phyloP scores from a whole-genome alignment of 1,140 invertebrate species.

The Odontomachus brunneus region DNA sequence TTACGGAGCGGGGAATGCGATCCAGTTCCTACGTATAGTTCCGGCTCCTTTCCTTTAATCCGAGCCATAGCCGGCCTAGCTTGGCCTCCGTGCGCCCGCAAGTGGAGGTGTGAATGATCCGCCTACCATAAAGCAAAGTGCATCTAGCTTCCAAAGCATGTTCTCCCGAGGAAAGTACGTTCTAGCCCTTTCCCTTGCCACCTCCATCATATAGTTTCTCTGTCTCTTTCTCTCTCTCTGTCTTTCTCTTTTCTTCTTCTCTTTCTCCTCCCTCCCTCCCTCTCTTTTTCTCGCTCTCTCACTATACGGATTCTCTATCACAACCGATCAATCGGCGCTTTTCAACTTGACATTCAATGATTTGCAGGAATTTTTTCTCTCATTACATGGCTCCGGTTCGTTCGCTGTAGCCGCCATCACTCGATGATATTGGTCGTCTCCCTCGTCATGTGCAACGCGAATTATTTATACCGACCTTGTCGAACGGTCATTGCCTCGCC shows the following conservation, averaged over 20 bases:
- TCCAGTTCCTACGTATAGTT: conserved; percentile 77
- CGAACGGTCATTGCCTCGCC: too few relatives aligned
- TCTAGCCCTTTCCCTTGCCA: conserved; percentile 2
- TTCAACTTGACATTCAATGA: conserved; percentile 1
- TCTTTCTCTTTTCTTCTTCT: neutral
- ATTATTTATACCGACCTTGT: too few relatives aligned
- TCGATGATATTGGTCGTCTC: too few relatives aligned
- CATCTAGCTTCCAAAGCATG: conserved; percentile 68
- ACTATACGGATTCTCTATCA: too few relatives aligned
- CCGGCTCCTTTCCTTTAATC: conserved; percentile 58
- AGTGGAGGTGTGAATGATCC: conserved; percentile 79
- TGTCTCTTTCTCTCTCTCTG: neutral
- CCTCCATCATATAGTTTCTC: neutral
- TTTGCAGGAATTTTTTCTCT: conserved; percentile 39
- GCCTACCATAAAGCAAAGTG: conserved; percentile 77
- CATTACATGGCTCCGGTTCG: neutral
- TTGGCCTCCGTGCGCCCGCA: conserved; percentile 29
- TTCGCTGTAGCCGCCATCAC: neutral
- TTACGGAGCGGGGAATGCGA: conserved; percentile 75
- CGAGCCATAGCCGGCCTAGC: conserved; percentile 57
- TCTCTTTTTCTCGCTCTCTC: too few relatives aligned
- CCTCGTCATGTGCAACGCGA: neutral
- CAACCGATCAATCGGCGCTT: conserved; percentile 6
- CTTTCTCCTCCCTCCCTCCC: neutral
- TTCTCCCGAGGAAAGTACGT: conserved; percentile 21